Conservation (phyloP, 1,140 invertebrate genomes). For the Hyphantria cunea region DNA sequence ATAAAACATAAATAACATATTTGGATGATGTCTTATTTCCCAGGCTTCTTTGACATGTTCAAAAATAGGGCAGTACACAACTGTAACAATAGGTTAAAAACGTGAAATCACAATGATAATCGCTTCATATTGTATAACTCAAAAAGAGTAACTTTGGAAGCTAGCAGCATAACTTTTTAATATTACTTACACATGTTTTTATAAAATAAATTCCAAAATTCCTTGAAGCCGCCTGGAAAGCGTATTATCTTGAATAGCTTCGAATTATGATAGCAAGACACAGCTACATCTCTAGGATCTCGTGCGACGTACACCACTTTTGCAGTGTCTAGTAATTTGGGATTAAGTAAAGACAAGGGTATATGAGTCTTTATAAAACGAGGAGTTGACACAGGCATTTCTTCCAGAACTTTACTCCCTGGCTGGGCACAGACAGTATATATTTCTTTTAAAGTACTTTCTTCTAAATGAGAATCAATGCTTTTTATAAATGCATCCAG, state of each 20-base stretch:
- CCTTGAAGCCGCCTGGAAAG: slow-evolving; percentile 87
- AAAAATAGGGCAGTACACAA: slow-evolving; percentile 89
- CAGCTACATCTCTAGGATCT: slow-evolving; percentile 93
- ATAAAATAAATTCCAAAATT: slow-evolving; percentile 90
- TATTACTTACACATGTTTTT: slow-evolving; percentile 87
- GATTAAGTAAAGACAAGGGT: slow-evolving; percentile 84
- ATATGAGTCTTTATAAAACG: slow-evolving; percentile 69
- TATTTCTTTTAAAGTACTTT: too few relatives aligned
- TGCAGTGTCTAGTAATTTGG: slow-evolving; percentile 83
- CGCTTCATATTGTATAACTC: too few relatives aligned
- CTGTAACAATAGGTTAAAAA: too few relatives aligned
- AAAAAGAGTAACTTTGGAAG: too few relatives aligned
- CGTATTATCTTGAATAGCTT: slow-evolving; percentile 87
- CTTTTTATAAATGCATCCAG: too few relatives aligned
- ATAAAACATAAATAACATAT: slow-evolving; percentile 90
- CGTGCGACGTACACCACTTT: slow-evolving; percentile 89
- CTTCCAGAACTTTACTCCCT: slow-evolving; percentile 50
- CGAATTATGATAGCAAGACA: slow-evolving; percentile 92
- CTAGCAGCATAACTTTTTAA: too few relatives aligned
- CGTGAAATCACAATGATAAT: too few relatives aligned
- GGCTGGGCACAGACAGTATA: slow-evolving; percentile 31
- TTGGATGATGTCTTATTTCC: slow-evolving; percentile 84
- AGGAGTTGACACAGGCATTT: slow-evolving; percentile 66
- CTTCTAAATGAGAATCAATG: too few relatives aligned
- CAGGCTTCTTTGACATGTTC: slow-evolving; percentile 90